Conservation (phyloP, 2,888 invertebrate species). For the Hirtodrosophila confusa region DNA sequence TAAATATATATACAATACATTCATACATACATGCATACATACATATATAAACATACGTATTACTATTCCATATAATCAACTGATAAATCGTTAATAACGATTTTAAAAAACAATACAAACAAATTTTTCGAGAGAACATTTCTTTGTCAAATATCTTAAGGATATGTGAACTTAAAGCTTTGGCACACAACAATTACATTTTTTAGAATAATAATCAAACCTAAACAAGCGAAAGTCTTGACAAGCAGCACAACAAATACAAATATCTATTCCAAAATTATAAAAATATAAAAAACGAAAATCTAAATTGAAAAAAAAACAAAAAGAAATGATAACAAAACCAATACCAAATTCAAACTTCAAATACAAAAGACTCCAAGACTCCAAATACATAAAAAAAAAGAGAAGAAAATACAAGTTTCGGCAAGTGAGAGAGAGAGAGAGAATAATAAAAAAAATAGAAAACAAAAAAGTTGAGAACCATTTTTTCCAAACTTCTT, state of each 20-base stretch:
- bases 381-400: conserved; percentile 43
- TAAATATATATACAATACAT: conserved; percentile 54
- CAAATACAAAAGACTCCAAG: conserved; percentile 23
- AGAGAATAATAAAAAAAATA: too few species aligned
- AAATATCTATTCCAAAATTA: conserved; percentile 10
- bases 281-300: conserved; percentile 7
- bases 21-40: conserved; percentile 21
- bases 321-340: conserved; percentile 27
- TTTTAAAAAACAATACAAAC: too few species aligned
- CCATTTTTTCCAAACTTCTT: conserved; percentile 48
- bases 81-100: conserved; percentile 42
- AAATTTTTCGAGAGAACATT: conserved; percentile 29
- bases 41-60: conserved; percentile 24
- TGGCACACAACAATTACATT: conserved; percentile 76
- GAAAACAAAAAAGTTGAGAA: conserved; percentile 21
- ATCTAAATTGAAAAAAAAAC: conserved; percentile 9
- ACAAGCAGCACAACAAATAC: conserved; percentile 4
- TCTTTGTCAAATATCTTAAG: conserved; percentile 33
- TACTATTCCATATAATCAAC: conserved; percentile 54
- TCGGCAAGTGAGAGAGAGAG: too few species aligned
- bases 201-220: conserved; percentile 31
- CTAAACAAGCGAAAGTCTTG: conserved; percentile 12
- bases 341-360: conserved; percentile 27
- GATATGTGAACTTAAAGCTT: conserved; percentile 67
- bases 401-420: conserved; percentile 63